A percentile compares a stretch with the other conserved stretches of the same genome.
These are phyloP conservation scores for Diarsia rubi DNA, from an alignment of 2,888 invertebrate genomes.

Conservation along the genomic window DNA sequence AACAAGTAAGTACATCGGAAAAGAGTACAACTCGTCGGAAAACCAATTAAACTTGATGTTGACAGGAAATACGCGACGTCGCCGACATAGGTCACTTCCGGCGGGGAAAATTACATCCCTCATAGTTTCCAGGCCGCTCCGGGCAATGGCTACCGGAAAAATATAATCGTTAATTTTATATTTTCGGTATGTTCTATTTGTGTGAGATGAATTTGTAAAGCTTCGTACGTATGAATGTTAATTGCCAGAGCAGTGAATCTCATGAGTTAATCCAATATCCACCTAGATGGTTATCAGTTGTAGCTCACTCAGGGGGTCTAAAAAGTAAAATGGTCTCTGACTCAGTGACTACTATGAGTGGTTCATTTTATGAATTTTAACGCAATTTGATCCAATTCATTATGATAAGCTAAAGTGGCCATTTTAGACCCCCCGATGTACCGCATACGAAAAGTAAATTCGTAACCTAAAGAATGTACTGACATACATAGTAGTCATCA, in stretches of 20 bases:
- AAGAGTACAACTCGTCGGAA: constrained; percentile 55
- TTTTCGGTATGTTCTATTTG: not conserved
- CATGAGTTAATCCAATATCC: not conserved
- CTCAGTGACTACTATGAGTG: no score
- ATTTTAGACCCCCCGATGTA: no score
- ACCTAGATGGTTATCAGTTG: not conserved
- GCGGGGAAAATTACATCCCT: constrained; percentile 53
- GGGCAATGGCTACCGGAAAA: constrained; percentile 22
- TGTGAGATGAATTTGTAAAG: not conserved
- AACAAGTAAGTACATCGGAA: constrained; percentile 28
- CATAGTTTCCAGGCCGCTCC: constrained; percentile 51
- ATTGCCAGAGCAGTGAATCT: not conserved
- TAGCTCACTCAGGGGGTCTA: no score
- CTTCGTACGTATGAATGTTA: not conserved
- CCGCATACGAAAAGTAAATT: not conserved
- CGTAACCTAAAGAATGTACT: not conserved
- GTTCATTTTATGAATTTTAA: no score
- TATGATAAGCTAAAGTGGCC: no score
- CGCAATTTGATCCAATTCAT: no score
- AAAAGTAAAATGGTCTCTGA: no score
- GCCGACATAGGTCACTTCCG: constrained; percentile 63
- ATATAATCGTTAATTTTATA: constrained; percentile 8
- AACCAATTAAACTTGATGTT: constrained; percentile 73
- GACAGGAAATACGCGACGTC: constrained; percentile 67
- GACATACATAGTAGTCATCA: no score